Evolutionary conservation across 2,888 invertebrate species (phyloP).

Genomic region (Apotomis turbidana): DNA sequence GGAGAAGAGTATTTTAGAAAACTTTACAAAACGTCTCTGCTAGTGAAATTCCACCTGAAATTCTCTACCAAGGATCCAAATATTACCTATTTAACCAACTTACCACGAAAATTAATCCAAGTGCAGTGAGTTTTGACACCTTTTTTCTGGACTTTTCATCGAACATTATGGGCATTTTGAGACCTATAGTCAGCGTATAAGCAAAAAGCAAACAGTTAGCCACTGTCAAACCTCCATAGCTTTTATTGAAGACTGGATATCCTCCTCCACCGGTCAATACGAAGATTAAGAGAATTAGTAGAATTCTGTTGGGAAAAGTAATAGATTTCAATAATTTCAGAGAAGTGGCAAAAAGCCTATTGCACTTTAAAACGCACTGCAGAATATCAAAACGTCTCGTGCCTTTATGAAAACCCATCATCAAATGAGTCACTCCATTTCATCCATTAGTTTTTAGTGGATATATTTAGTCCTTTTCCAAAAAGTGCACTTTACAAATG

Average conservation of each 20-base stretch:
- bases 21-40: too few relatives aligned
- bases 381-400: background rate
- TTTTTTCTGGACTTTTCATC: constrained; percentile 4
- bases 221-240: background rate
- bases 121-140: background rate
- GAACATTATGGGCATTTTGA: constrained; percentile 21
- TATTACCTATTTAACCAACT: background rate
- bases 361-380: too few relatives aligned
- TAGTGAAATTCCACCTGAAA: too few relatives aligned
- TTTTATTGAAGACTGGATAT: constrained; percentile 23
- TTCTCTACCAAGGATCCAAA: too few relatives aligned
- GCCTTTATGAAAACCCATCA: constrained; percentile 6
- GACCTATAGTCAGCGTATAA: constrained; percentile 2
- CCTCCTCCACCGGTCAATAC: constrained; percentile 29
- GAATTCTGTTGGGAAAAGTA: constrained; percentile 8
- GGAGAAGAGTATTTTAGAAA: too few relatives aligned
- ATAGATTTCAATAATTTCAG: background rate
- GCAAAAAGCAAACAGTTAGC: constrained; percentile 19
- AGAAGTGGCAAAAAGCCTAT: too few relatives aligned
- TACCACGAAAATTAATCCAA: constrained; percentile 6
- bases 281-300: constrained; percentile 28
- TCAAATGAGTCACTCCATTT: constrained; percentile 6
- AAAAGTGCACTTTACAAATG: too few relatives aligned
- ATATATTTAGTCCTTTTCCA: too few relatives aligned
- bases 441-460: background rate